A percentile compares a stretch with the other conserved stretches of the same genome.
Evolutionary conservation across 2,797 vertebrate species (phyloP).

Genomic region (Liasis olivaceus): DNA sequence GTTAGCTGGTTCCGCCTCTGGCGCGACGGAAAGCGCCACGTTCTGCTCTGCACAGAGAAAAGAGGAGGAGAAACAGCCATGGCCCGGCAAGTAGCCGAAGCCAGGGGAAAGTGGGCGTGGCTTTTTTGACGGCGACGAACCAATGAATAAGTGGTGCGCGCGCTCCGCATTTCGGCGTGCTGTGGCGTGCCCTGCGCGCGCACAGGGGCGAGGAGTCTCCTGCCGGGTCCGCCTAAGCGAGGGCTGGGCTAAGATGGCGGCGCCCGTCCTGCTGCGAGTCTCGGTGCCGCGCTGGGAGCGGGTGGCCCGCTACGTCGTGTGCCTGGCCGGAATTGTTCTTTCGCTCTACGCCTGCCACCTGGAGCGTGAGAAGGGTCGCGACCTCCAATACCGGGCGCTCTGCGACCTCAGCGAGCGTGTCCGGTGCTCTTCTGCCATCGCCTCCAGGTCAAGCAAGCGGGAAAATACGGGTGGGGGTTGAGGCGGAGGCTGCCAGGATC

Average conservation of each 20-base stretch:
- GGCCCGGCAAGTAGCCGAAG: not conserved
- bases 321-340: constrained; percentile 87
- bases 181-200: constrained; percentile 37
- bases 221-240: constrained; percentile 64
- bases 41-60: not conserved
- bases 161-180: constrained; percentile 41
- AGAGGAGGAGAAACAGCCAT: not conserved
- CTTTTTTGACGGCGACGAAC: not conserved
- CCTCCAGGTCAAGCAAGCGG: constrained; percentile 86
- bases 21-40: constrained; percentile 41
- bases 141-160: not conserved
- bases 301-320: constrained; percentile 90
- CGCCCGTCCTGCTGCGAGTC: constrained; percentile 97
- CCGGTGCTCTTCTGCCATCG: constrained; percentile 96
- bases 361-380: constrained; percentile 88
- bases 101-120: not conserved
- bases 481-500: not conserved
- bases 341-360: constrained; percentile 94
- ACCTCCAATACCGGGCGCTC: constrained; percentile 84
- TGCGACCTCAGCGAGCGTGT: constrained; percentile 93
- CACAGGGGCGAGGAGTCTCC: constrained; percentile 49
- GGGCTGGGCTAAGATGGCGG: constrained; percentile 90
- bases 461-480: not conserved
- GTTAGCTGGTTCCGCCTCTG: not conserved
- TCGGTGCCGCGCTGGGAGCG: constrained; percentile 98